phyloP scores from a whole-genome alignment of 2,888 invertebrate genomes.

The Cynaeus angustus region DNA sequence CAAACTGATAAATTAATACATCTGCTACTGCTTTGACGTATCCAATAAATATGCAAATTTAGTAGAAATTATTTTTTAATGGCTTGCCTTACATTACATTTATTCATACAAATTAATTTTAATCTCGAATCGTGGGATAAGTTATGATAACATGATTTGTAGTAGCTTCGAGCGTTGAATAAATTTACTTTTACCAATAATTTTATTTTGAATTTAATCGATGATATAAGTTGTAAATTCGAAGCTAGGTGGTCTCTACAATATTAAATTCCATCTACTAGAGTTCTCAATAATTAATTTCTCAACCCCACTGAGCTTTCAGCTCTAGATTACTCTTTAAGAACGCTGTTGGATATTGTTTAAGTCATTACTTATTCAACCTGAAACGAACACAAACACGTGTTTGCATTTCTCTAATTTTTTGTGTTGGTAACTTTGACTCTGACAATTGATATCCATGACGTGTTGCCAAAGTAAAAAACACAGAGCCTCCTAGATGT shows the following conservation, averaged over 20 bases:
- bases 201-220: slow-evolving; percentile 49
- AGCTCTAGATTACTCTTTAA: slow-evolving; percentile 58
- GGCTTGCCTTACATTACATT: slow-evolving; percentile 55
- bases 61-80: slow-evolving; percentile 57
- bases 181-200: slow-evolving; percentile 35
- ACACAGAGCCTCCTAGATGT: slow-evolving; percentile 8
- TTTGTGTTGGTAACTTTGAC: no score
- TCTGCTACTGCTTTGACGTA: slow-evolving; percentile 53
- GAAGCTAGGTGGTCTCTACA: slow-evolving; percentile 52
- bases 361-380: slow-evolving; percentile 55
- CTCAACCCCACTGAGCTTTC: slow-evolving; percentile 55
- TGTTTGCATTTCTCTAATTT: slow-evolving; percentile 21
- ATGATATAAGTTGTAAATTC: slow-evolving; percentile 58
- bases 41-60: slow-evolving; percentile 61
- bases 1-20: slow-evolving; percentile 55
- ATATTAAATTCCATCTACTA: slow-evolving; percentile 60
- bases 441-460: no score
- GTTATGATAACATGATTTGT: slow-evolving; percentile 42
- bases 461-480: no score
- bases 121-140: slow-evolving; percentile 47
- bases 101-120: slow-evolving; percentile 58
- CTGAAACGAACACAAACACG: slow-evolving; percentile 38
- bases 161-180: slow-evolving; percentile 31
- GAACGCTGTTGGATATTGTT: slow-evolving; percentile 58
- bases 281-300: slow-evolving; percentile 58